A percentile compares a stretch with the other conserved stretches of the same genome.
Evolutionary conservation across 2,113 vertebrate species (phyloP).

Genomic region (Piprites chloris): DNA sequence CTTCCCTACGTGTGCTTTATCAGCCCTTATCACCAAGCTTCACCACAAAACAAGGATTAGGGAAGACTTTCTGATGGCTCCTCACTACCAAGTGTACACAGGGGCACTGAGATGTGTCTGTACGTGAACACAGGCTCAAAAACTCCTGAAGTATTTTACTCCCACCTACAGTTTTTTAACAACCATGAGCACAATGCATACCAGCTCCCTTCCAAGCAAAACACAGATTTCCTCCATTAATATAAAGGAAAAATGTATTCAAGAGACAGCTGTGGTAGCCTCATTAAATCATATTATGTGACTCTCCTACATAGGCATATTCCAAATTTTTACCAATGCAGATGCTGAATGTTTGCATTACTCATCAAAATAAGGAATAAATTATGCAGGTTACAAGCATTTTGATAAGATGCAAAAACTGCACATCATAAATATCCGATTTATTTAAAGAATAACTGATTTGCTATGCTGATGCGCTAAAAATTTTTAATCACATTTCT

Average conservation of each 20-base stretch:
- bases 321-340: not conserved
- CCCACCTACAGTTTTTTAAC: not conserved
- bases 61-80: not conserved
- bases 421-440: not conserved
- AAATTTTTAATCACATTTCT: not conserved
- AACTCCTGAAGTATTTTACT: not conserved
- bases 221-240: not conserved
- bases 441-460: not conserved
- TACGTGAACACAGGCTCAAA: accelerated
- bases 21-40: not conserved
- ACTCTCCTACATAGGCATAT: not conserved
- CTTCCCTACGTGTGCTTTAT: not conserved
- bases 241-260: not conserved
- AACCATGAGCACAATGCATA: not conserved
- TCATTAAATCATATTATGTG: not conserved
- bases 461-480: not conserved
- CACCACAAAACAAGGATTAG: not conserved
- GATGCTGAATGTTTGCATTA: not conserved
- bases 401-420: not conserved
- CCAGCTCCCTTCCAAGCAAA: not conserved
- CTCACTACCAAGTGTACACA: not conserved
- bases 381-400: not conserved
- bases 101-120: accelerated
- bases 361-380: not conserved
- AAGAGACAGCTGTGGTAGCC: not conserved